Evolutionary conservation across 2,113 vertebrate genomes (phyloP).

Genomic region (Thamnophis sirtalis): DNA sequence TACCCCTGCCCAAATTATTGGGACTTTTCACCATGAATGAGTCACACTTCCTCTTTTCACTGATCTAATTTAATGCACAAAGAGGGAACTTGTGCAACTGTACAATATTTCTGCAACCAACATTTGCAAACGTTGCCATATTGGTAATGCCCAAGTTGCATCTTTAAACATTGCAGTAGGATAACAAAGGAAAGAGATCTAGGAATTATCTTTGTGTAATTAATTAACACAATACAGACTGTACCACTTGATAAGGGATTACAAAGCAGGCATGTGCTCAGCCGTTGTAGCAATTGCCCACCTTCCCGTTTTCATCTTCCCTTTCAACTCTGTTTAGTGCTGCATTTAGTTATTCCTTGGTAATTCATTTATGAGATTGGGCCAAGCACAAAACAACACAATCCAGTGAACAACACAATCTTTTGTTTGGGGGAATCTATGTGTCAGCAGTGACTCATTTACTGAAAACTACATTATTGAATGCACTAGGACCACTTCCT

Average conservation of each 20-base stretch:
- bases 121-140: not conserved
- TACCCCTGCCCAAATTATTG: not conserved
- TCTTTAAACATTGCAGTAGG: not conserved
- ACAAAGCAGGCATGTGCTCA: not conserved
- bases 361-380: not conserved
- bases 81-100: not conserved
- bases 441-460: fast-evolving
- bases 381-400: not conserved
- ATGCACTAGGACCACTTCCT: not conserved
- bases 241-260: not conserved
- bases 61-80: not conserved
- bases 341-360: not conserved
- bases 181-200: not conserved
- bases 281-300: not conserved
- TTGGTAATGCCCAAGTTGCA: not conserved
- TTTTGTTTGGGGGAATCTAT: fast-evolving
- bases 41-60: not conserved
- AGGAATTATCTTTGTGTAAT: not conserved
- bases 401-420: no score
- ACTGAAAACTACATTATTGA: not conserved
- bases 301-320: not conserved
- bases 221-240: not conserved
- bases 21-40: not conserved
- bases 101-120: not conserved
- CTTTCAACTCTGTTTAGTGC: not conserved